Conservation (phyloP, 1,140 invertebrate genomes). For the Monochamus saltuarius region DNA sequence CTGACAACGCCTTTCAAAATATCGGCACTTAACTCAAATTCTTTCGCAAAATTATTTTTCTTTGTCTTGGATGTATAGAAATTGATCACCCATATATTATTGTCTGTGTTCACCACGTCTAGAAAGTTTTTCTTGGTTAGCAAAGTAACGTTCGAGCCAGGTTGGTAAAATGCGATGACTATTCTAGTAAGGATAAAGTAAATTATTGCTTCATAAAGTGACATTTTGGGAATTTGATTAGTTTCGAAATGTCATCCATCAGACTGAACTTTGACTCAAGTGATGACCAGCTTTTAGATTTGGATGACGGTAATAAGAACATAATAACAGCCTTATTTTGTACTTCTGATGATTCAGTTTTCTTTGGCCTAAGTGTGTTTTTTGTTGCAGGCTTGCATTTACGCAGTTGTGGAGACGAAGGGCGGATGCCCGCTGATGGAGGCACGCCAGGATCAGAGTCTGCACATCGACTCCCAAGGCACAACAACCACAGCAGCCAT, state of each 20-base stretch:
- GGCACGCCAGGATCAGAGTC: conserved; percentile 57
- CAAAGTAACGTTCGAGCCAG: neutral
- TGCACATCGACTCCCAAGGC: conserved; percentile 50
- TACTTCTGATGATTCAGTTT: neutral
- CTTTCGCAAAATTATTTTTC: too few species aligned
- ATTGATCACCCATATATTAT: too few species aligned
- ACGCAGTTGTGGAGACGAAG: conserved; percentile 74
- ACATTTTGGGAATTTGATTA: too few species aligned
- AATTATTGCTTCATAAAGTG: too few species aligned
- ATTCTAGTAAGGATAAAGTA: too few species aligned
- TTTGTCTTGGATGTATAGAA: too few species aligned
- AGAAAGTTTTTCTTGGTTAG: neutral
- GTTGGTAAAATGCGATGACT: too few species aligned
- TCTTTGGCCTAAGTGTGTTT: too few species aligned
- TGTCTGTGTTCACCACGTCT: neutral
- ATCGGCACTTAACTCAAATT: too few species aligned
- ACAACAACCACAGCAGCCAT: conserved; percentile 48
- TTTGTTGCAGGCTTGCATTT: conserved; percentile 73
- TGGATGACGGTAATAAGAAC: neutral
- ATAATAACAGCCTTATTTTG: neutral
- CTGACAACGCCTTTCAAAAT: too few species aligned
- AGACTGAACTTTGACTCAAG: conserved; percentile 1
- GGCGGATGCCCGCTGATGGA: conserved; percentile 66
- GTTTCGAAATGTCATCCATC: neutral
- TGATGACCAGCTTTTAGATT: neutral